Percentiles rank a stretch among this genome's conserved stretches.
Conservation (phyloP, 2,888 invertebrate genomes). For the Kuschelorhynchus macadamiae region DNA sequence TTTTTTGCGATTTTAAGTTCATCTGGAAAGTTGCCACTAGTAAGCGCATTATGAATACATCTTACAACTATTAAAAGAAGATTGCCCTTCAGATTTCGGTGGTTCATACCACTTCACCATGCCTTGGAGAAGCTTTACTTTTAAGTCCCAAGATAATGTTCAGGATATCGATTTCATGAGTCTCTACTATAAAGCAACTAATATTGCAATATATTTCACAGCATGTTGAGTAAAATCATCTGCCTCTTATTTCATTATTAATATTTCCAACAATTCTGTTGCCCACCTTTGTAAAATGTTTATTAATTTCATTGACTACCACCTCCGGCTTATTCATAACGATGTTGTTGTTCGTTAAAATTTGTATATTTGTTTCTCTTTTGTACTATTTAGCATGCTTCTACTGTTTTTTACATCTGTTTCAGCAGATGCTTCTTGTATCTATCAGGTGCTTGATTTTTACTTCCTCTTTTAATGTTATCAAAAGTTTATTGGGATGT, state of each 20-base stretch:
- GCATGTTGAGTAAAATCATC: not conserved
- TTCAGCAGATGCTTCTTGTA: too few relatives aligned
- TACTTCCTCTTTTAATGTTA: too few relatives aligned
- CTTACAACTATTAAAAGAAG: not conserved
- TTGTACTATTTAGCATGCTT: too few relatives aligned
- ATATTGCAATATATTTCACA: constrained; percentile 1
- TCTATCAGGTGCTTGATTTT: too few relatives aligned
- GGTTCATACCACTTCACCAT: not conserved
- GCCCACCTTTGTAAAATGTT: constrained; percentile 4
- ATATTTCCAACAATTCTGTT: constrained; percentile 8
- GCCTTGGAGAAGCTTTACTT: not conserved
- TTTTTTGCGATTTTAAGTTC: constrained; percentile 11
- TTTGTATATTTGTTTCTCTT: constrained; percentile 39
- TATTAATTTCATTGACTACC: constrained; percentile 6
- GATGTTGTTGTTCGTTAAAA: not conserved
- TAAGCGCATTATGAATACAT: constrained; percentile 5
- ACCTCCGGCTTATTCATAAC: not conserved
- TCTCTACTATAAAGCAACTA: constrained; percentile 3
- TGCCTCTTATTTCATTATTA: not conserved
- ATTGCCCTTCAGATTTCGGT: constrained; percentile 4
- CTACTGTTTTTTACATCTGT: too few relatives aligned
- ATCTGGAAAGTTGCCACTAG: constrained; percentile 6
- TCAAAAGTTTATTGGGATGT: too few relatives aligned
- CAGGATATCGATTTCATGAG: constrained; percentile 9
- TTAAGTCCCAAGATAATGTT: constrained; percentile 6